Percentiles rank a stretch among this genome's conserved stretches.
Evolutionary conservation across 2,113 vertebrate species (phyloP).

Genomic region (Rhinolophus ferrumequinum): DNA sequence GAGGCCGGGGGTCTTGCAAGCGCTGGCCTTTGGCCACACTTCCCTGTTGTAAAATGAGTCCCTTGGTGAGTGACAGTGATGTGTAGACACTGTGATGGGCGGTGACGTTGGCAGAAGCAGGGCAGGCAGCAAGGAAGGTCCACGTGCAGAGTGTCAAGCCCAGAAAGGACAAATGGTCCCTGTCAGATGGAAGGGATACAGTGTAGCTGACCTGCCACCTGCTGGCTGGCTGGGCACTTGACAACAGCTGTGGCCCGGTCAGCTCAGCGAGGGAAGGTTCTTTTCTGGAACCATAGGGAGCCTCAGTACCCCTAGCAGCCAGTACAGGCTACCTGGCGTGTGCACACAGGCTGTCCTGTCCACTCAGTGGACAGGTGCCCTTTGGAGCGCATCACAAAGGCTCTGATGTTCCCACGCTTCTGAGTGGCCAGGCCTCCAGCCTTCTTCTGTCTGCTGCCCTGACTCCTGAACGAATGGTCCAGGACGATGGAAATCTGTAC

Average conservation of each 20-base stretch:
- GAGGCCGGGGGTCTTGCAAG: too few species aligned
- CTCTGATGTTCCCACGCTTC: too few species aligned
- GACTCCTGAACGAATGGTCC: background rate
- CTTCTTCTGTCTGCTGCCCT: background rate
- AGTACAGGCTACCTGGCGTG: background rate
- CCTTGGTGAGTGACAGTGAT: background rate
- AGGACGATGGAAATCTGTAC: background rate
- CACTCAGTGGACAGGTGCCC: background rate
- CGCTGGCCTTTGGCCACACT: background rate
- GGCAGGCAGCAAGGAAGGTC: background rate
- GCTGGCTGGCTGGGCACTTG: background rate
- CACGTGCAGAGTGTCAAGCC: accelerated
- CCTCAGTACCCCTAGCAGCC: background rate
- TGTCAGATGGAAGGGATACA: background rate
- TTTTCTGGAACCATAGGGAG: accelerated
- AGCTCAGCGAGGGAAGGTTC: background rate
- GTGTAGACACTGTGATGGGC: background rate
- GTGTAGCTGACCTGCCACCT: slow-evolving; percentile 13
- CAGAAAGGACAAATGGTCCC: background rate
- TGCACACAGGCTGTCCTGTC: background rate
- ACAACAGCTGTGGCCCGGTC: background rate
- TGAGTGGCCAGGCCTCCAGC: background rate
- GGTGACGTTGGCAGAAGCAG: background rate
- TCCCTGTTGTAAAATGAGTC: background rate
- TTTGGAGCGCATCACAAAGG: background rate